Conservation (phyloP, 2,113 vertebrate genomes). For the Grantiella picta region DNA sequence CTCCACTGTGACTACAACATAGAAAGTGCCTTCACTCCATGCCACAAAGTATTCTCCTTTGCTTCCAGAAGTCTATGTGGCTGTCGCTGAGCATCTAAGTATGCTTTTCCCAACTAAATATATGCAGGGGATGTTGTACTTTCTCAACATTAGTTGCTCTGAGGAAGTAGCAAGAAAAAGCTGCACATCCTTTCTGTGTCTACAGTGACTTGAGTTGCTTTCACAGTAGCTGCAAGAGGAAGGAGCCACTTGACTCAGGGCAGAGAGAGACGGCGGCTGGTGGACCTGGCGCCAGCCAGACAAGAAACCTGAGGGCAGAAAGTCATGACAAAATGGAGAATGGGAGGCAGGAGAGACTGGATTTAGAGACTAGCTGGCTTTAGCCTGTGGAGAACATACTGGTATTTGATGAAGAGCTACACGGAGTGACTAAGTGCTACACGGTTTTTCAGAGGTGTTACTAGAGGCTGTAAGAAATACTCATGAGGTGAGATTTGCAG, state of each 20-base stretch:
- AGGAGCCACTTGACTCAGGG: background rate
- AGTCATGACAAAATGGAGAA: background rate
- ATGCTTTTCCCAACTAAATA: background rate
- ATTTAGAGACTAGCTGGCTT: background rate
- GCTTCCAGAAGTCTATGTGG: background rate
- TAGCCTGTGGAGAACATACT: background rate
- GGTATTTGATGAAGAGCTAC: background rate
- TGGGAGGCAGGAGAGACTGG: background rate
- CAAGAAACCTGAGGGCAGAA: background rate
- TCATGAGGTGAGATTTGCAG: background rate
- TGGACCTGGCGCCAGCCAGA: background rate
- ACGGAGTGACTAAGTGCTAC: background rate
- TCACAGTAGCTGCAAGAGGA: background rate
- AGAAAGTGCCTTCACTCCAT: accelerated
- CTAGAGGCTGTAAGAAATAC: background rate
- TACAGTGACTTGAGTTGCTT: background rate
- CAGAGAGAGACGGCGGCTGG: background rate
- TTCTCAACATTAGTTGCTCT: background rate
- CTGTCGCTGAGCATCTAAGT: background rate
- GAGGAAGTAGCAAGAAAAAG: background rate
- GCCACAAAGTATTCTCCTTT: background rate
- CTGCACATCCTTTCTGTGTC: background rate
- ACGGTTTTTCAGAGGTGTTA: background rate
- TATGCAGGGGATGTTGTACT: background rate
- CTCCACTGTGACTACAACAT: background rate